These are phyloP conservation scores for Nerophis ophidion DNA, from an alignment of 2,113 vertebrate species.

Conservation along the genomic window DNA sequence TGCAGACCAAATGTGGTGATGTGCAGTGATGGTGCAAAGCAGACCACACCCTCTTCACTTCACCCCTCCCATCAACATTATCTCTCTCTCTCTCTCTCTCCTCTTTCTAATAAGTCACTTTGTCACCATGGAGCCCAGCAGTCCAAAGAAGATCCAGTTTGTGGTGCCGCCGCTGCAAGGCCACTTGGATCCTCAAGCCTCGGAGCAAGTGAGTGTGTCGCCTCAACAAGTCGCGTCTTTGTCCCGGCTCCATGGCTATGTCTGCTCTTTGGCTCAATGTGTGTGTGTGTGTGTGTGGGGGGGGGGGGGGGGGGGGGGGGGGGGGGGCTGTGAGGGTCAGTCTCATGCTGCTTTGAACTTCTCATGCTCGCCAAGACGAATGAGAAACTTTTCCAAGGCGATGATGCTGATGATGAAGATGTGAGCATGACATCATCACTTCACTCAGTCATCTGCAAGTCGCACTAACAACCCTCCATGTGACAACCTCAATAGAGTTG, in stretches of 20 bases:
- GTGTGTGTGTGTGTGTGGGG: constrained; percentile 9
- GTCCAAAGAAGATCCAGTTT: constrained; percentile 96
- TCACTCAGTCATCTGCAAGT: not conserved
- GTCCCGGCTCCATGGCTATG: not conserved
- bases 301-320: too few relatives aligned
- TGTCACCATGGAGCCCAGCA: constrained; percentile 87
- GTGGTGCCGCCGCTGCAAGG: constrained; percentile 88
- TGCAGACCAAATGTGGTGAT: too few relatives aligned
- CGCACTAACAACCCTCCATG: too few relatives aligned
- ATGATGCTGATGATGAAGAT: not conserved
- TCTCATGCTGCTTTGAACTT: too few relatives aligned
- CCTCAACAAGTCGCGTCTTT: too few relatives aligned
- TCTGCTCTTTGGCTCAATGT: not conserved
- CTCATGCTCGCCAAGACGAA: too few relatives aligned
- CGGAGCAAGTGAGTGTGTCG: constrained; percentile 83
- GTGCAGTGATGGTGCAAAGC: constrained; percentile 23
- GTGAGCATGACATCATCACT: constrained; percentile 1
- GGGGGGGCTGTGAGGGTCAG: too few relatives aligned
- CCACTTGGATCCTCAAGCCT: constrained; percentile 87
- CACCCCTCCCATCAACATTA: constrained; percentile 41
- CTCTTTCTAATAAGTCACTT: constrained; percentile 24
- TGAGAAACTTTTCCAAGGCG: too few relatives aligned
- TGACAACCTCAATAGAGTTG: not conserved
- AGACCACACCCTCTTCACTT: constrained; percentile 48
- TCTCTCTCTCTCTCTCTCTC: constrained; percentile 43